Evolutionary conservation across 2,888 invertebrate species (phyloP).

Genomic region (Incurvaria masculella): DNA sequence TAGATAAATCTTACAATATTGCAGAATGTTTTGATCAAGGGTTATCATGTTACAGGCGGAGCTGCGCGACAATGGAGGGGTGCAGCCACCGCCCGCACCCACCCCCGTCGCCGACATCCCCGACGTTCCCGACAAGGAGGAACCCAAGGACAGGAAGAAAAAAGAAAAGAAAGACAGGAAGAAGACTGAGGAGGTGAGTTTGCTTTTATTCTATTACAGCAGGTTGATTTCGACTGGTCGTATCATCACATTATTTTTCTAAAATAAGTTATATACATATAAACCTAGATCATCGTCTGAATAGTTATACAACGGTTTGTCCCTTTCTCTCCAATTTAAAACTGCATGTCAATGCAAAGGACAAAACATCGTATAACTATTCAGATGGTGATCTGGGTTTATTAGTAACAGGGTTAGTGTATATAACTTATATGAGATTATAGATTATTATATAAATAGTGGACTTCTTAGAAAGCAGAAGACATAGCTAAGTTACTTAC

Average conservation of each 20-base stretch:
- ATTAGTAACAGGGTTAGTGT: too few species aligned
- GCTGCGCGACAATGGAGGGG: slow-evolving; percentile 34
- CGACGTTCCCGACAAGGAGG: slow-evolving; percentile 23
- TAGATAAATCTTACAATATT: neutral
- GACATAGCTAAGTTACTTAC: too few species aligned
- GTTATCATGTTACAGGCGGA: slow-evolving; percentile 27
- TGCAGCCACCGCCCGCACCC: slow-evolving; percentile 9
- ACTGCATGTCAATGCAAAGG: too few species aligned
- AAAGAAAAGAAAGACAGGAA: slow-evolving; percentile 50
- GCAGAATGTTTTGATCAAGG: neutral
- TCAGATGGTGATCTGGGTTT: too few species aligned
- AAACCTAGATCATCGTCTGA: too few species aligned
- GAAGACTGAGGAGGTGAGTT: slow-evolving; percentile 34
- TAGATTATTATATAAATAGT: neutral
- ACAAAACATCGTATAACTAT: too few species aligned
- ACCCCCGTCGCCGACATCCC: neutral
- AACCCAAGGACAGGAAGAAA: slow-evolving; percentile 48
- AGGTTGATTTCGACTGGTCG: slow-evolving; percentile 1
- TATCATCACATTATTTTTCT: slow-evolving; percentile 7
- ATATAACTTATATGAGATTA: neutral
- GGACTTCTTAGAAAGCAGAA: too few species aligned
- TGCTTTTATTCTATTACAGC: neutral
- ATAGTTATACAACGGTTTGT: too few species aligned
- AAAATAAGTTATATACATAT: too few species aligned
- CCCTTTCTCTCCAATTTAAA: too few species aligned